Conservation (phyloP, 2,888 invertebrate genomes). For the Bombyx huttoni region DNA sequence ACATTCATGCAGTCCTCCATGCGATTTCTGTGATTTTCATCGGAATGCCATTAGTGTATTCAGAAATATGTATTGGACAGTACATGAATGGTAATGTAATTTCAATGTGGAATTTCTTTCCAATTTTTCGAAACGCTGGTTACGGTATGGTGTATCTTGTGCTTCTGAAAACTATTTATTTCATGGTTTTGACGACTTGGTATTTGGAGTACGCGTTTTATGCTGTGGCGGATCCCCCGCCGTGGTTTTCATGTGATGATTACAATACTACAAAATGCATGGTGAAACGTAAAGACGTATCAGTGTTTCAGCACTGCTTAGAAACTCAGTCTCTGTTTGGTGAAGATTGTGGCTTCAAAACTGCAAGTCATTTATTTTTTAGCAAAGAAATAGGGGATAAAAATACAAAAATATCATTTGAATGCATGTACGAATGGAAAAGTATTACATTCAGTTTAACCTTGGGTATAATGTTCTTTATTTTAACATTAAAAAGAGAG, state of each 20-base stretch:
- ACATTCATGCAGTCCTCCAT: constrained; percentile 28
- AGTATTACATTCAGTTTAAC: constrained; percentile 19
- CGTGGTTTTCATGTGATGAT: constrained; percentile 50
- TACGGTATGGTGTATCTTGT: constrained; percentile 37
- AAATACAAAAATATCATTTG: constrained; percentile 20
- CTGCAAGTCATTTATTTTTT: constrained; percentile 48
- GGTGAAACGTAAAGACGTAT: constrained; percentile 48
- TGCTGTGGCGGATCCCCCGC: constrained; percentile 39
- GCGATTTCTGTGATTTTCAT: constrained; percentile 33
- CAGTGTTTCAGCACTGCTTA: constrained; percentile 52
- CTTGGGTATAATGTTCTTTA: constrained; percentile 27
- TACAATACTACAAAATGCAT: constrained; percentile 39
- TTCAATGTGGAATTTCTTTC: constrained; percentile 51
- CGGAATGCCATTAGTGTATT: constrained; percentile 52
- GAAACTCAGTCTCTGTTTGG: constrained; percentile 41
- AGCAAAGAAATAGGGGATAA: constrained; percentile 43
- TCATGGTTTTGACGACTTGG: constrained; percentile 41
- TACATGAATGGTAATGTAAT: constrained; percentile 46
- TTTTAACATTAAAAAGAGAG: constrained; percentile 38
- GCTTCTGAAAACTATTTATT: constrained; percentile 34
- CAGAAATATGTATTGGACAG: constrained; percentile 53
- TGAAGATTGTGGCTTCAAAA: constrained; percentile 52
- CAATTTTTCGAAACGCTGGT: constrained; percentile 42
- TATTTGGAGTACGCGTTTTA: constrained; percentile 46
- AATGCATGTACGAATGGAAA: constrained; percentile 39